Evolutionary conservation across 1,140 invertebrate genomes (phyloP).

Genomic region (Drosophila jambulina): DNA sequence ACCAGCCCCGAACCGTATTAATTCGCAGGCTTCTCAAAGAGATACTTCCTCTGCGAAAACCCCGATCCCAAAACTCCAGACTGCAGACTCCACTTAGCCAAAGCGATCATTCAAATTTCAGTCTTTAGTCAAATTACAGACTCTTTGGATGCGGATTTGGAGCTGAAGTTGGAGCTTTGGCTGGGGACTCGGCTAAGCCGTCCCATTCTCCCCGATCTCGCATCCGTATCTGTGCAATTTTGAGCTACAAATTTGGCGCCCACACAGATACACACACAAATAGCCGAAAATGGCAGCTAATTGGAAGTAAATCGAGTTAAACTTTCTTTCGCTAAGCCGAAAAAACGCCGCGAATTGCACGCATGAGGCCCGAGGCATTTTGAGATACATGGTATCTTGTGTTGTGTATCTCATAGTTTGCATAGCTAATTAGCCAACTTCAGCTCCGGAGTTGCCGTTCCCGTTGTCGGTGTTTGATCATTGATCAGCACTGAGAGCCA

Average conservation of each 20-base stretch:
- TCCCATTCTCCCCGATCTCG: constrained; percentile 14
- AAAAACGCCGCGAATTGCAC: constrained; percentile 62
- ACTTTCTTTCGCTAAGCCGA: constrained; percentile 63
- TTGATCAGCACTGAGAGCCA: constrained; percentile 59
- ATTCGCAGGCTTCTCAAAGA: constrained; percentile 31
- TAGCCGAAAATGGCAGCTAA: constrained; percentile 77
- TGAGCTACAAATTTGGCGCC: constrained; percentile 70
- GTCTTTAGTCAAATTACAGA: constrained; percentile 77
- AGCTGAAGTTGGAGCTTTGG: constrained; percentile 1
- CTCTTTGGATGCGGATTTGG: constrained; percentile 41
- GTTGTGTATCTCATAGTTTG: constrained; percentile 82
- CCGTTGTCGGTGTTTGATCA: constrained; percentile 68
- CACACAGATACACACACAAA: constrained; percentile 55
- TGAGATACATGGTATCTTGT: constrained; percentile 73
- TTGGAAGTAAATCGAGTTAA: constrained; percentile 79
- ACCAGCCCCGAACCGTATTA: constrained; percentile 48
- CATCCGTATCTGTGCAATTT: constrained; percentile 66
- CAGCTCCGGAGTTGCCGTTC: constrained; percentile 21
- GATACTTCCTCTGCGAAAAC: constrained; percentile 21
- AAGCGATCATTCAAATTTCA: constrained; percentile 66
- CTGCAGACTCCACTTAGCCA: constrained; percentile 50
- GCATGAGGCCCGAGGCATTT: constrained; percentile 72
- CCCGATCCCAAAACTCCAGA: constrained; percentile 22
- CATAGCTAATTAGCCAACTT: constrained; percentile 78
- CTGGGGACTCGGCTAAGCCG: constrained; percentile 12